phyloP scores from a whole-genome alignment of 1,140 invertebrate species.

The Zaprionus lachaisei region DNA sequence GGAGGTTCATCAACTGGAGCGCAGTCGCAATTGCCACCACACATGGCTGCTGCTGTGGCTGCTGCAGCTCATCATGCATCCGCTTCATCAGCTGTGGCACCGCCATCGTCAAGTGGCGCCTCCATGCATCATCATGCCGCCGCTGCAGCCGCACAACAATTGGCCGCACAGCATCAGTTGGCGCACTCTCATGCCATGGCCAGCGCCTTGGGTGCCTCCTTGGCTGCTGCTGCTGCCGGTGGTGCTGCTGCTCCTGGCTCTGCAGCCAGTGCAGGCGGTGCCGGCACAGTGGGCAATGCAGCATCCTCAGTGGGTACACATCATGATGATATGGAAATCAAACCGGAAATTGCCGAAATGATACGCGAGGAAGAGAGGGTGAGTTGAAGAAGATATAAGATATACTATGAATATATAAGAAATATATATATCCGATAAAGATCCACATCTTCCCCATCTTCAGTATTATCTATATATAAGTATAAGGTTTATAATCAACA shows the following conservation, averaged over 20 bases:
- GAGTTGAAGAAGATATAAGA: constrained; percentile 85
- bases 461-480: too few species aligned
- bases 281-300: constrained; percentile 39
- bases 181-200: constrained; percentile 80
- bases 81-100: constrained; percentile 27
- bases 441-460: too few species aligned
- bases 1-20: constrained; percentile 51
- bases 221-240: constrained; percentile 59
- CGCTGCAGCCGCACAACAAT: constrained; percentile 73
- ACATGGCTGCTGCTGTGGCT: constrained; percentile 71
- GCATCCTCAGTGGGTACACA: constrained; percentile 62
- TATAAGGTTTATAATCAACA: too few species aligned
- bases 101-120: constrained; percentile 41
- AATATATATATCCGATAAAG: background rate
- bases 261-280: constrained; percentile 29
- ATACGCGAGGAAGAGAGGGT: constrained; percentile 97
- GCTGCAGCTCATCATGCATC: constrained; percentile 69
- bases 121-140: constrained; percentile 75
- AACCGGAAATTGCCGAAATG: constrained; percentile 97
- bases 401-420: background rate
- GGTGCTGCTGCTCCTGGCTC: constrained; percentile 54
- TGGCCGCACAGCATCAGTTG: constrained; percentile 78
- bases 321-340: constrained; percentile 94
- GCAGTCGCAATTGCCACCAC: constrained; percentile 58
- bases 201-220: constrained; percentile 63